Base-by-base conservation (phyloP, 2,797 vertebrate species). In the Poeciliopsis turneri region DNA sequence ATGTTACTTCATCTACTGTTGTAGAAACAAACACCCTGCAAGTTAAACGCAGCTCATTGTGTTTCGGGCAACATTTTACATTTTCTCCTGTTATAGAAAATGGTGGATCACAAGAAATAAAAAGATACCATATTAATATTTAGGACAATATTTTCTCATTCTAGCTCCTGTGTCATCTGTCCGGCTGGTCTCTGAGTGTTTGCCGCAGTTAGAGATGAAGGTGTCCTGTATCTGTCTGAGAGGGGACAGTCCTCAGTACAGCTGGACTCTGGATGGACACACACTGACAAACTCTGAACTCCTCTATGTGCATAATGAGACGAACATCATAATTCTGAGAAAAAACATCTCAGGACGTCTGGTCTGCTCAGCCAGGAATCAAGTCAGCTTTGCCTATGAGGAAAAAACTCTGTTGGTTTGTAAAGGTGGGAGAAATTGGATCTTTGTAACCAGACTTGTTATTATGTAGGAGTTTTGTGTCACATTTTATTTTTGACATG, bases 121-220 rank as follows among this genome's bases (percentile, higher is more conserved):
- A 45, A 51, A 9, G 2, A 51, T 2, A 2, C 47, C 2, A 20
- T 23, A 9, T 3, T 3, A 23, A 51, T 51, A 23, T 51, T 23
- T 51, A 9, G 23, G 49, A 51, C 2, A 8, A 45, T 61, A 15
- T 51, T 57, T 57, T 80, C 23, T 86, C 53, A 66, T 73, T 55
- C 83, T 5, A 95, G 94, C 79, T 83, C 90, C 90, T 36, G 88
- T 94, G 78, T 87, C 88, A 28, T 75, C 79, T 77, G 80, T 89
- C 72, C 15, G 0, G 33, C 64, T 93, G 83, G 61, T 28, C 68
- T 2, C 33, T 45, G 20, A 78, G 71, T 78, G 77, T 78, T 36
- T 78, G 68, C 47, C 69, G 13, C 51, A 72, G 51, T 51, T 41
- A 72, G 25, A 78, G 41, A 47, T 47, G 86, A 89, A 1, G 12